phyloP scores from a whole-genome alignment of 1,140 invertebrate genomes.

The Temnothorax nylanderi region DNA sequence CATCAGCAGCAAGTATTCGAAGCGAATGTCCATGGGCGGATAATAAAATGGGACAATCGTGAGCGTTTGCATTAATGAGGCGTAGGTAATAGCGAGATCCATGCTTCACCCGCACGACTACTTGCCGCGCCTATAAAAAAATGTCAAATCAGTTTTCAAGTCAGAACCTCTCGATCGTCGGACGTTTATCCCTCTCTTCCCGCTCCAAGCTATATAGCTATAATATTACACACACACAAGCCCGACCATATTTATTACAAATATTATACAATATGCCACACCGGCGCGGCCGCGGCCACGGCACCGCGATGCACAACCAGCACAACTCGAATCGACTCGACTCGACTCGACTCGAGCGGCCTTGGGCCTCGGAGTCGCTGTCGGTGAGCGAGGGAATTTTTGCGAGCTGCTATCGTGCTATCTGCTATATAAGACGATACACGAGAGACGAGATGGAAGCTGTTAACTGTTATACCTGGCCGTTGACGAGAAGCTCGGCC shows the following conservation, averaged over 20 bases:
- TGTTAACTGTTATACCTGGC: slow-evolving; percentile 66
- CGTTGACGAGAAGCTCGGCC: slow-evolving; percentile 70
- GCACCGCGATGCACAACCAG: too few species aligned
- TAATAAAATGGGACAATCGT: slow-evolving; percentile 85
- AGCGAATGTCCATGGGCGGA: slow-evolving; percentile 86
- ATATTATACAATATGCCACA: too few species aligned
- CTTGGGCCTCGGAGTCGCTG: neutral
- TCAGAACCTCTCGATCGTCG: neutral
- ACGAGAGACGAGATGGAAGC: too few species aligned
- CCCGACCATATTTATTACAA: neutral
- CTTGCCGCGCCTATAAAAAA: slow-evolving; percentile 58
- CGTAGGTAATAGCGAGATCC: slow-evolving; percentile 70
- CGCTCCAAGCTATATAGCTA: too few species aligned
- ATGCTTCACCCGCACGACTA: slow-evolving; percentile 54
- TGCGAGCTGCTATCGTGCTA: too few species aligned
- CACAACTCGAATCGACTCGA: too few species aligned
- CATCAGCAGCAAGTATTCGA: slow-evolving; percentile 85
- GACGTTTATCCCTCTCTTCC: too few species aligned
- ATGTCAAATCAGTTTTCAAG: neutral
- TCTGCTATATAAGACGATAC: too few species aligned
- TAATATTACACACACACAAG: too few species aligned
- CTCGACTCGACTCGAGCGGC: too few species aligned
- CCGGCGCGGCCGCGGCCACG: too few species aligned
- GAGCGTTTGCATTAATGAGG: slow-evolving; percentile 74
- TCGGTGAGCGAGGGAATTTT: too few species aligned